Evolutionary conservation across 2,113 vertebrate genomes (phyloP).

Genomic region (Aphelocoma coerulescens): DNA sequence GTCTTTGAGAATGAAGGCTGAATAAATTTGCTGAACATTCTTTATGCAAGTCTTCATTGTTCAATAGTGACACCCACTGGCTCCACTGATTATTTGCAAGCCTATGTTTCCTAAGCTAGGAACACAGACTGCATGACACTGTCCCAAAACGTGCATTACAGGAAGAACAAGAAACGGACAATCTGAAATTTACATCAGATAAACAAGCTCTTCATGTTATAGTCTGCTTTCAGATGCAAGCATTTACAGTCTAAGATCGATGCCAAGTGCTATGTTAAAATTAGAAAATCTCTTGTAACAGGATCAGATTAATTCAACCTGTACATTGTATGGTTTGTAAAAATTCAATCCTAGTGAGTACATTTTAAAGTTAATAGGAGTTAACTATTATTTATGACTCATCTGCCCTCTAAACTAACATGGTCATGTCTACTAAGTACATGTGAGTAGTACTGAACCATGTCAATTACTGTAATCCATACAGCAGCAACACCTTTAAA

Average conservation of each 20-base stretch:
- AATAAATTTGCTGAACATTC: not conserved
- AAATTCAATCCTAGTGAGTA: not conserved
- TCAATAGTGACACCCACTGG: constrained; percentile 57
- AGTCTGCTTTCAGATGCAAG: not conserved
- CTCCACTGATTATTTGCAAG: not conserved
- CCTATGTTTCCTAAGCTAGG: not conserved
- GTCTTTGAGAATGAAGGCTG: not conserved
- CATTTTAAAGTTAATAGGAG: not conserved
- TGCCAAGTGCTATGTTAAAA: not conserved
- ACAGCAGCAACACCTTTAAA: not conserved
- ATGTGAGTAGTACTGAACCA: not conserved
- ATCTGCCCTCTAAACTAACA: not conserved
- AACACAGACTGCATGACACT: not conserved
- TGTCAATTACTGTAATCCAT: not conserved
- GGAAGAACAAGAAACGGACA: not conserved
- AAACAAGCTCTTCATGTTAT: not conserved
- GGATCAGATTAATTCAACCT: not conserved
- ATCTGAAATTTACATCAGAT: not conserved
- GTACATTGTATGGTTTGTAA: not conserved
- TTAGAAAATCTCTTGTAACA: not conserved
- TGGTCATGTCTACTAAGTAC: not conserved
- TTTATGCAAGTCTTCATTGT: not conserved
- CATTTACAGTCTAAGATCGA: not conserved
- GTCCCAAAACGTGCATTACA: not conserved
- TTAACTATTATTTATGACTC: not conserved